Conservation (phyloP, 2,797 vertebrate species). For the Trachops cirrhosus region DNA sequence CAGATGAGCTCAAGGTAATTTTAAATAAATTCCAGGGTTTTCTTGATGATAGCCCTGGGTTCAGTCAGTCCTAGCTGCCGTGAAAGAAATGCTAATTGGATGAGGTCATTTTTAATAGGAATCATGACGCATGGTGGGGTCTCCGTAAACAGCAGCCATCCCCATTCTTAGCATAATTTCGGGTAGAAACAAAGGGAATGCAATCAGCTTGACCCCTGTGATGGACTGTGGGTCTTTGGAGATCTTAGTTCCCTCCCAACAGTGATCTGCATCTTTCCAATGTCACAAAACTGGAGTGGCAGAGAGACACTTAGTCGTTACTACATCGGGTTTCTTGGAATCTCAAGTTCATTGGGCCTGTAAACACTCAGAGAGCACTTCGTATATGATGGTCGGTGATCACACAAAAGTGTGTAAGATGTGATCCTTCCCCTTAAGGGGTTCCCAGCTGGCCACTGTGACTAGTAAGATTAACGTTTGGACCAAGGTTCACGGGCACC, state of each 20-base stretch:
- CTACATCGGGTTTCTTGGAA: neutral
- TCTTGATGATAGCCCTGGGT: conserved; percentile 71
- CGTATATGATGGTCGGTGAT: neutral
- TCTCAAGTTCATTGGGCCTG: neutral
- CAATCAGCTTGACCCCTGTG: neutral
- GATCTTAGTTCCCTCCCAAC: neutral
- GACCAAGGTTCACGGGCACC: neutral
- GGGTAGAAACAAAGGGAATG: neutral
- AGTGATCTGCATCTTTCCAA: neutral
- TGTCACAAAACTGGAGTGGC: neutral
- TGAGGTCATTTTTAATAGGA: conserved; percentile 32
- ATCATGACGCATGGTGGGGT: neutral
- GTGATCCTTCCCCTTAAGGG: neutral
- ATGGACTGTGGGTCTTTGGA: neutral
- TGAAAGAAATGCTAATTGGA: conserved; percentile 70
- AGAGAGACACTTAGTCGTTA: neutral
- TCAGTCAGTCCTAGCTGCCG: conserved; percentile 33
- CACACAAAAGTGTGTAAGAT: neutral
- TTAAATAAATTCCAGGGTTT: conserved; percentile 73
- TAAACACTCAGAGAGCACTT: neutral
- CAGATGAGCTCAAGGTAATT: conserved; percentile 77
- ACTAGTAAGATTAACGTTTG: neutral
- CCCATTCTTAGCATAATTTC: neutral
- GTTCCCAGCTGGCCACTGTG: neutral
- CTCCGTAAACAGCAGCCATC: neutral